These are phyloP conservation scores for Papilio aristodemus DNA, from an alignment of 1,140 invertebrate species.

Conservation along the genomic window DNA sequence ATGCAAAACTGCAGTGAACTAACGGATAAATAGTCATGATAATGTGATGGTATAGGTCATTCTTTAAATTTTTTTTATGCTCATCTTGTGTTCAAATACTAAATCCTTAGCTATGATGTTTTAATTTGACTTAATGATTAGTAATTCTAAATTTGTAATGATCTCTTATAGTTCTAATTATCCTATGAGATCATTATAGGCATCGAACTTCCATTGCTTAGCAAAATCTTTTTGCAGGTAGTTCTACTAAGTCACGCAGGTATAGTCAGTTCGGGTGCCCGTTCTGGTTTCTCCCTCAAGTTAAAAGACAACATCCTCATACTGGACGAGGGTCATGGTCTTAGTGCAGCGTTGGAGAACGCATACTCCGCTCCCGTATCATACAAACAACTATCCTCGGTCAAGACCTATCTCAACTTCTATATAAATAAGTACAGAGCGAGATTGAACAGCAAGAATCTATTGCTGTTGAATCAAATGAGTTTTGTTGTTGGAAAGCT, in stretches of 20 bases:
- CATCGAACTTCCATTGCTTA: too few relatives aligned
- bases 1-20: too few relatives aligned
- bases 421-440: slow-evolving; percentile 91
- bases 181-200: too few relatives aligned
- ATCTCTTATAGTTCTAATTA: too few relatives aligned
- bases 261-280: slow-evolving; percentile 92
- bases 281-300: slow-evolving; percentile 91
- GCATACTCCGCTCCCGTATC: slow-evolving; percentile 90
- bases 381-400: slow-evolving; percentile 84
- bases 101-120: too few relatives aligned
- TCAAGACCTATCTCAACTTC: slow-evolving; percentile 86
- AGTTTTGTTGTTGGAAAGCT: slow-evolving; percentile 89
- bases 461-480: slow-evolving; percentile 93
- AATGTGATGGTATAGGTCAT: too few relatives aligned
- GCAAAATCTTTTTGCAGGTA: slow-evolving; percentile 70
- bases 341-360: slow-evolving; percentile 93
- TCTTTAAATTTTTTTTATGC: too few relatives aligned
- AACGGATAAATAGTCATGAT: too few relatives aligned
- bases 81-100: too few relatives aligned
- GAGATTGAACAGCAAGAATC: slow-evolving; percentile 90
- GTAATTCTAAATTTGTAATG: too few relatives aligned
- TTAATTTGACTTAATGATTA: too few relatives aligned
- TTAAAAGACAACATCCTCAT: slow-evolving; percentile 93
- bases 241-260: slow-evolving; percentile 93
- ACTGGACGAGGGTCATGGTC: slow-evolving; percentile 98